Conservation (phyloP, 2,797 vertebrate species). For the Leptoclinus maculatus region DNA sequence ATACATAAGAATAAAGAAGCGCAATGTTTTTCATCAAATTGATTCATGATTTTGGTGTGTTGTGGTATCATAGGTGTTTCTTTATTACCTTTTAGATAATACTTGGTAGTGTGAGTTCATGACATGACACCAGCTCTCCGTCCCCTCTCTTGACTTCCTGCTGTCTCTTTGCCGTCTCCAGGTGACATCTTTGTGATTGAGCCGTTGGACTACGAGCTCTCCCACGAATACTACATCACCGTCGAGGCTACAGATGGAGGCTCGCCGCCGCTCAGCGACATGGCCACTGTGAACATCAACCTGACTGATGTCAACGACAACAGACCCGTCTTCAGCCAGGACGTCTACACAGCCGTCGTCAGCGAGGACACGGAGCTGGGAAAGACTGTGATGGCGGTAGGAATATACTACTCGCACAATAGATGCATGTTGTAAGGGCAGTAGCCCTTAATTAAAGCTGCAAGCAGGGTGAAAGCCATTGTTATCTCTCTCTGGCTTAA, state of each 20-base stretch:
- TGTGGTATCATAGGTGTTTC: not conserved
- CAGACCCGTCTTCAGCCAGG: conserved; percentile 91
- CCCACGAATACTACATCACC: conserved; percentile 95
- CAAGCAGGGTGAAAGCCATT: conserved; percentile 1
- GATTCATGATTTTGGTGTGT: not conserved
- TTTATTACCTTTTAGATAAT: not conserved
- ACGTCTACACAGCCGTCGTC: conserved; percentile 91
- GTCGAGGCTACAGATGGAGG: conserved; percentile 95
- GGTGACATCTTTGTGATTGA: conserved; percentile 94
- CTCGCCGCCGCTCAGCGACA: conserved; percentile 92
- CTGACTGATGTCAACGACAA: conserved; percentile 97
- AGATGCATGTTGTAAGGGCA: conserved; percentile 12
- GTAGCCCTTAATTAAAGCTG: conserved; percentile 26
- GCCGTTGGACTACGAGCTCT: conserved; percentile 92
- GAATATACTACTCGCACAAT: conserved; percentile 5
- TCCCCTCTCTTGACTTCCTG: not conserved
- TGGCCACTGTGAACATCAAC: conserved; percentile 95
- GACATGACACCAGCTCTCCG: not conserved
- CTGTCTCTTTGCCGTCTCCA: conserved; percentile 57
- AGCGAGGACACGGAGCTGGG: conserved; percentile 92
- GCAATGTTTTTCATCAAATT: not conserved
- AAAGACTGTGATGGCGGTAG: conserved; percentile 88
- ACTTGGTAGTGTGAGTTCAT: not conserved
- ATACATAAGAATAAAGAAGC: not conserved
- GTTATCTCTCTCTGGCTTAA: not conserved